Percentiles rank a stretch among this genome's conserved stretches.
Evolutionary conservation across 2,797 vertebrate species (phyloP).

Genomic region (Babyrousa celebensis): DNA sequence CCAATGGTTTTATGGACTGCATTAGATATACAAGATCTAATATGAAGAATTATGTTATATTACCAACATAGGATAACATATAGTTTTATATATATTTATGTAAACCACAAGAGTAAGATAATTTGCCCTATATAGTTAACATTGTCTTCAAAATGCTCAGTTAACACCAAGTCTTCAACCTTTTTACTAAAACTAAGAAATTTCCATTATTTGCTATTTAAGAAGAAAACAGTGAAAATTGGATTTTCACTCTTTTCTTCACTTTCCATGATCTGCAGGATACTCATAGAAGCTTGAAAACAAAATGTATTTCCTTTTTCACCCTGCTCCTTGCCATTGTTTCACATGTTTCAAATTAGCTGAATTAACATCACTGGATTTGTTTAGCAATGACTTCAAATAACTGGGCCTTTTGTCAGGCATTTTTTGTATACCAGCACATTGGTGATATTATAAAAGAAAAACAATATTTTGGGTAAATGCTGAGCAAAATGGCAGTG

Average conservation of each 20-base stretch:
- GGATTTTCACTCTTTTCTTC: constrained; percentile 49
- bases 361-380: constrained; percentile 30
- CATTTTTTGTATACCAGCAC: constrained; percentile 39
- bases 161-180: neutral
- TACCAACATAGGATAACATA: neutral
- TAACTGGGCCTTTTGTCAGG: constrained; percentile 21
- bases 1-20: neutral
- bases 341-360: constrained; percentile 68
- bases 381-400: constrained; percentile 70
- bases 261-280: neutral
- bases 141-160: neutral
- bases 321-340: neutral
- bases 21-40: neutral
- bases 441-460: constrained; percentile 52
- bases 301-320: neutral
- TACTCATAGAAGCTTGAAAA: constrained; percentile 22
- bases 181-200: constrained; percentile 31
- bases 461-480: constrained; percentile 51
- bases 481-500: neutral
- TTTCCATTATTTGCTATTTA: neutral
- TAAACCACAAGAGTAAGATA: neutral
- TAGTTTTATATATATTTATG: neutral
- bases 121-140: neutral
- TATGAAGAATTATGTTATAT: neutral
- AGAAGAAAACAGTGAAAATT: neutral